These are phyloP conservation scores for Phenacoccus solenopsis DNA, from an alignment of 1,140 invertebrate genomes.

Conservation along the genomic window DNA sequence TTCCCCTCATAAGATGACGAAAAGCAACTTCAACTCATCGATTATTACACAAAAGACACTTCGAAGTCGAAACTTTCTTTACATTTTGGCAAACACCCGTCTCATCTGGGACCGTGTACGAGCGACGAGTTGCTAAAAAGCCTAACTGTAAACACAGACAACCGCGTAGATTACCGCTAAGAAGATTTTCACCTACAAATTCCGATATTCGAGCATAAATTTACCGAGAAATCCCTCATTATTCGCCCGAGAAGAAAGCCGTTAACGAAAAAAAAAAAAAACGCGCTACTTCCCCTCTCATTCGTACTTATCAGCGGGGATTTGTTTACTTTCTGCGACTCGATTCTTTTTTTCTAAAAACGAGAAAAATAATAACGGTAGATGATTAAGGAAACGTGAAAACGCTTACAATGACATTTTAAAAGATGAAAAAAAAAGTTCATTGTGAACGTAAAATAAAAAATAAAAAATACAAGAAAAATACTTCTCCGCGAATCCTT, in stretches of 20 bases:
- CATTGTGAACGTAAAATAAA: neutral
- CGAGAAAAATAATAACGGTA: neutral
- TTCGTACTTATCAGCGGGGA: neutral
- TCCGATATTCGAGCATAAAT: too few relatives aligned
- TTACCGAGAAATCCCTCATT: neutral
- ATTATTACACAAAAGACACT: too few relatives aligned
- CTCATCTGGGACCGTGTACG: neutral
- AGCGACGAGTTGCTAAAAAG: neutral
- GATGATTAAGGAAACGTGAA: neutral
- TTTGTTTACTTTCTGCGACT: too few relatives aligned
- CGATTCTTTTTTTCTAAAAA: neutral
- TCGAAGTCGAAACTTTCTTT: too few relatives aligned
- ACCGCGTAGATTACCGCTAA: neutral
- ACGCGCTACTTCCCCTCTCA: neutral
- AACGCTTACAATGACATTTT: slow-evolving; percentile 2
- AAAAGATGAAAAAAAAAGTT: neutral
- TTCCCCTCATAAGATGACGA: too few relatives aligned
- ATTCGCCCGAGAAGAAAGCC: neutral
- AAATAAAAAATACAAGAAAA: neutral
- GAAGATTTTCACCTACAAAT: neutral
- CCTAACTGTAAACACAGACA: neutral
- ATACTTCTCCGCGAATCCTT: too few relatives aligned
- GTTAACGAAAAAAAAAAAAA: neutral
- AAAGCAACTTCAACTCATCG: too few relatives aligned
- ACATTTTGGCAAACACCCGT: neutral